Evolutionary conservation across 2,113 vertebrate genomes (phyloP).

Genomic region (Psittacula cyanocephala): DNA sequence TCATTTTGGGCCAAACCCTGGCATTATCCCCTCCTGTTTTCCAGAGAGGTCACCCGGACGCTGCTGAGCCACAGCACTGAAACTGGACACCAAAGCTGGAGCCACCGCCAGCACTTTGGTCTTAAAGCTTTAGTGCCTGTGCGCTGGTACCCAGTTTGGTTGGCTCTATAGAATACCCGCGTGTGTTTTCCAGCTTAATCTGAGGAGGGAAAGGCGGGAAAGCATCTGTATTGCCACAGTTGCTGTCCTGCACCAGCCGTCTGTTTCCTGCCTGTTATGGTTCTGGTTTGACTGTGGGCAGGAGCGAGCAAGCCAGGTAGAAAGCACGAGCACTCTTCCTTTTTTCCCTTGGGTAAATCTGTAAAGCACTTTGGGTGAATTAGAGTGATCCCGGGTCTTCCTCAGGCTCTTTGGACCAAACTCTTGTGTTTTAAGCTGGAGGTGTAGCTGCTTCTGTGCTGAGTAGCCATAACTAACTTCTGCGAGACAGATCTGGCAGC

Average conservation of each 20-base stretch:
- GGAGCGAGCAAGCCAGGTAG: background rate
- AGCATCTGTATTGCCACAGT: background rate
- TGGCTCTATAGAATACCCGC: background rate
- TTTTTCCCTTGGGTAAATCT: background rate
- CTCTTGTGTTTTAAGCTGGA: background rate
- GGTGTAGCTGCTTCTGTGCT: fast-evolving
- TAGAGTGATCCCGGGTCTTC: background rate
- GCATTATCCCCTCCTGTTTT: background rate
- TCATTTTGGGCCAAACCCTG: background rate
- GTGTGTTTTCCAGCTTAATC: background rate
- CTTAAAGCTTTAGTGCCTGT: background rate
- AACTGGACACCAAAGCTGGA: background rate
- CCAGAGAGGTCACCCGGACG: background rate
- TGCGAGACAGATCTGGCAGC: background rate
- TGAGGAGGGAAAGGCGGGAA: background rate
- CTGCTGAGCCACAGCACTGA: background rate
- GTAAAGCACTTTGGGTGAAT: background rate
- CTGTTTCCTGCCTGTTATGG: background rate
- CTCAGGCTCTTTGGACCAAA: background rate
- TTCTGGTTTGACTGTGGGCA: background rate
- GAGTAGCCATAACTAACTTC: background rate
- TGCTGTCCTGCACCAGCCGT: background rate
- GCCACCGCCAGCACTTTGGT: fast-evolving
- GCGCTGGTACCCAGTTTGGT: fast-evolving
- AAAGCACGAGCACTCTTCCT: fast-evolving